Base-by-base conservation (phyloP, 2,797 vertebrate species). In the Glossophaga mutica region DNA sequence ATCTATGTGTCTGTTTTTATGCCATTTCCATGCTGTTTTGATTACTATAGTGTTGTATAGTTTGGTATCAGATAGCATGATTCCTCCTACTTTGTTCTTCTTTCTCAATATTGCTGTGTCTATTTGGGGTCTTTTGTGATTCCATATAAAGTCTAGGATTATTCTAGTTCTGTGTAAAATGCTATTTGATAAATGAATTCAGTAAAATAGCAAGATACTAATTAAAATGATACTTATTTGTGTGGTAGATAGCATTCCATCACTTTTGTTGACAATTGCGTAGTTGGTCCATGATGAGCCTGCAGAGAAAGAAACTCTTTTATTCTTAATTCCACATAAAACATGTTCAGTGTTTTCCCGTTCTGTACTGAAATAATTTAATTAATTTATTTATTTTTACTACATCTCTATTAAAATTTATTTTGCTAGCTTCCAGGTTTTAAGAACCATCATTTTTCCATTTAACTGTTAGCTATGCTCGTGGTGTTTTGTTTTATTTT, bases 361-460 rank as follows among this genome's bases (percentile, higher is more conserved):
- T 88, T 90, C 14, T 82, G 1, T 32, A 39, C 22, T 87, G 85
- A 62, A 52, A 19, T 52, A 67, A 68, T 91, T 78, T 76, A 21
- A 79, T 91, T 26, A 24, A 57, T 24, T 42, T 82, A 0, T 68
- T n/a, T 32, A 78, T 42, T 79, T 93, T 95, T 52, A 68, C 16
- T 52, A 37, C 57, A 5, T 70, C 11, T 46, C 37, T 78, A 21
- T 88, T 91, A 95, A 85, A 88, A 77, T 96, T 92, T 16, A 87
- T 92, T 94, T 96, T 74, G 21, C 78, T 93, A 71, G 55, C 88
- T 94, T 48, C 62, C 44, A 68, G 55, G 21, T 44, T 50, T 93
- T 82, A 52, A 78, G 65, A 84, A 84, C 29, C 16, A 6, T 34
- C 11, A 3, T 71, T 95, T 96, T 92, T 55, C 82, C 24, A 86